These are phyloP conservation scores for Urocyon cinereoargenteus DNA, from an alignment of 2,797 vertebrate species.

Conservation along the genomic window DNA sequence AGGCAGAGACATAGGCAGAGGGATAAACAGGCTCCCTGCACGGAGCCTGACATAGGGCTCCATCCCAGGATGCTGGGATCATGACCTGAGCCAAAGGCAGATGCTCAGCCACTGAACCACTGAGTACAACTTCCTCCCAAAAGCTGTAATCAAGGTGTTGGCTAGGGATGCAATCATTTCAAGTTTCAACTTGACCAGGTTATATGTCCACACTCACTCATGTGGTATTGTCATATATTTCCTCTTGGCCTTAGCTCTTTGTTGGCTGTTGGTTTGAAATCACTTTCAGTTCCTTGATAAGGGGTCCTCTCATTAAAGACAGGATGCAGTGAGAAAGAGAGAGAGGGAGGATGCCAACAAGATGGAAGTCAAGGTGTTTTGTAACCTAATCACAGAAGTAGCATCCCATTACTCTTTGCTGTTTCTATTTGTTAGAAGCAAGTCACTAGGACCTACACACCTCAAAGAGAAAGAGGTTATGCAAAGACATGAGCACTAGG, in stretches of 20 bases:
- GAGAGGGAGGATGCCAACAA: not conserved
- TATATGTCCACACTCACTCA: not conserved
- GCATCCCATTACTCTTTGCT: not conserved
- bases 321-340: not conserved
- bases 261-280: not conserved
- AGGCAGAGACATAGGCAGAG: no score
- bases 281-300: not conserved
- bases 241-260: not conserved
- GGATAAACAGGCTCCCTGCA: no score
- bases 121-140: not conserved
- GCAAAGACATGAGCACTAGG: not conserved
- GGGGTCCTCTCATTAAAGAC: not conserved
- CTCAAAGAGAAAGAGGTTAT: not conserved
- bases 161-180: not conserved
- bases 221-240: not conserved
- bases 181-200: not conserved
- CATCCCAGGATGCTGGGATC: no score
- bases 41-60: no score
- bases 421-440: conserved; percentile 29
- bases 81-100: no score
- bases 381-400: not conserved
- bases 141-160: not conserved
- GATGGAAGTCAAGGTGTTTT: not conserved
- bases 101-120: no score
- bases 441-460: not conserved